phyloP scores from a whole-genome alignment of 1,140 invertebrate species.

The Chironomus striatipennis region DNA sequence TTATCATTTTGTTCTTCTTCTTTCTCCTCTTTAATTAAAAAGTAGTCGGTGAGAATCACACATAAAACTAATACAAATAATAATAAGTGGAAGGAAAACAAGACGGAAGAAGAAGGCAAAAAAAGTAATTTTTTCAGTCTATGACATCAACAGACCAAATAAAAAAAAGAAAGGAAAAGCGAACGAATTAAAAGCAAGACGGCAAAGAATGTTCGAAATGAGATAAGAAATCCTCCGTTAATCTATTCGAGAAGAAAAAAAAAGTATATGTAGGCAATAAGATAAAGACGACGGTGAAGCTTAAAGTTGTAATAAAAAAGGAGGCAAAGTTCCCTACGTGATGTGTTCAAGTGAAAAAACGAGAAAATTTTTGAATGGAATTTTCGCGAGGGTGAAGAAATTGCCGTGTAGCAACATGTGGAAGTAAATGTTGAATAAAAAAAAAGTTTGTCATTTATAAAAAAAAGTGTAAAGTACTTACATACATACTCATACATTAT shows the following conservation, averaged over 20 bases:
- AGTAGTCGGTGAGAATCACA: slow-evolving; percentile 12
- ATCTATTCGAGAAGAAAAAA: neutral
- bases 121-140: neutral
- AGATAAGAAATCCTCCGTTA: neutral
- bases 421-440: neutral
- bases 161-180: neutral
- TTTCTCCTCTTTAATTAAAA: no score
- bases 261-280: no score
- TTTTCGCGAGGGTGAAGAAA: neutral
- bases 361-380: neutral
- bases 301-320: neutral
- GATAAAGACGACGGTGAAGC: no score
- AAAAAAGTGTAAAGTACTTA: no score
- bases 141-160: neutral
- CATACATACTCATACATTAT: no score
- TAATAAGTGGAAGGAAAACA: no score
- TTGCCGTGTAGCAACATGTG: neutral
- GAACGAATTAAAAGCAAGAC: neutral
- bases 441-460: no score
- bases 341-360: slow-evolving; percentile 8
- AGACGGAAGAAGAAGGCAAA: no score
- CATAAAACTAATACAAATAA: neutral
- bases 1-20: no score
- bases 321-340: neutral
- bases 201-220: neutral